Base-by-base conservation (phyloP, 2,888 invertebrate genomes). In the Nezara viridula region DNA sequence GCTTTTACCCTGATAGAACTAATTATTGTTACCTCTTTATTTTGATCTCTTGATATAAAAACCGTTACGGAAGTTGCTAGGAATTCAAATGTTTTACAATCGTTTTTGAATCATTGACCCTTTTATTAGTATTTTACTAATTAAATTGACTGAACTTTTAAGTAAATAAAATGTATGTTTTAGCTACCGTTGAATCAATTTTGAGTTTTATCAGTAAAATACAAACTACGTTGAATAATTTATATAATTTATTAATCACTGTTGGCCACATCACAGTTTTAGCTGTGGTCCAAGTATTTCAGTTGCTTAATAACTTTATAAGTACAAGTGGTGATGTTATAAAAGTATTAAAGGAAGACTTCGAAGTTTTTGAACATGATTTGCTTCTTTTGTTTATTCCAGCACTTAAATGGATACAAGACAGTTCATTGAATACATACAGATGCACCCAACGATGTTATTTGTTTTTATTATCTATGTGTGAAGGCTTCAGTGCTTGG, bases 291-390 rank as follows among this genome's bases (percentile, higher is more conserved):
- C n/a, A 37, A 37, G 12, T 88, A n/a, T 85, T 50, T n/a, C 4
- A 12, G 21, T n/a, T 81, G 32, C 16, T 49, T 40, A 47, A 32
- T 52, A n/a, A 44, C 6, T 14, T 88, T 49, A 10, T 52, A 9
- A n/a, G 2, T 21, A 37, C n/a, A 2, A 52, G 37, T 32, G 27
- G 12, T 37, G 37, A 85, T 27, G 77, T 49, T 52, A 52, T 77
- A 21, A 52, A 32, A 37, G 40, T 88, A 52, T 49, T 88, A 44
- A 47, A 81, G 37, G 88, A 88, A 73, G 88, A 88, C 77, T 88
- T 88, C 32, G 85, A 47, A 49, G 24, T 81, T 16, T 88, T 88
- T 52, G 2, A n/a, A 55, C 47, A 50, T 50, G 88, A 88, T 40
- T 21, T 88, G 21, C 14, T 49, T 16, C 16, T 2, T 77, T 49